Percentiles rank a stretch among this genome's conserved stretches.
Conservation (phyloP, 1,140 invertebrate species). For the Lucilia cuprina region DNA sequence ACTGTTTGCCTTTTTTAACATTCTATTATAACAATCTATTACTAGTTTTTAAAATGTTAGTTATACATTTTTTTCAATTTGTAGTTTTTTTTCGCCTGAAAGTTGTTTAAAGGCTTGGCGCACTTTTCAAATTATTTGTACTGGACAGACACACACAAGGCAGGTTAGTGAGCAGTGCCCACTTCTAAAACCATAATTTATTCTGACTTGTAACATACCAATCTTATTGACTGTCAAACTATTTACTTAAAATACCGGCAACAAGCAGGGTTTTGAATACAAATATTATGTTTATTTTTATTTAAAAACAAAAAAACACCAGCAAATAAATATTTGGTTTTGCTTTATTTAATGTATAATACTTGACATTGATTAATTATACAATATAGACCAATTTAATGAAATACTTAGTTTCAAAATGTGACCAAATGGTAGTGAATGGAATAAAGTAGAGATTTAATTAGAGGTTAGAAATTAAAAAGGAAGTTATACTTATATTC, state of each 20-base stretch:
- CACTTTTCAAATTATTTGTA: background rate
- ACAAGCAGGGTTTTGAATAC: background rate
- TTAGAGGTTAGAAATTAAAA: too few relatives aligned
- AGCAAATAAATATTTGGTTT: too few relatives aligned
- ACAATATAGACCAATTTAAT: background rate
- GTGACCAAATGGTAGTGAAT: too few relatives aligned
- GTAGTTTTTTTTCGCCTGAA: background rate
- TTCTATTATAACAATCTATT: background rate
- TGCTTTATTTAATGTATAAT: too few relatives aligned
- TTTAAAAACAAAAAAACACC: too few relatives aligned
- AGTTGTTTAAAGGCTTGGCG: background rate
- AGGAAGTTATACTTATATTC: too few relatives aligned
- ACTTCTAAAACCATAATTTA: background rate
- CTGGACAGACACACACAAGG: background rate
- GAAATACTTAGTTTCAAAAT: background rate
- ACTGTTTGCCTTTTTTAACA: background rate
- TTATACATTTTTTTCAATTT: background rate
- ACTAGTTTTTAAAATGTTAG: background rate
- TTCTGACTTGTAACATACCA: background rate
- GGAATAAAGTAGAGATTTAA: too few relatives aligned
- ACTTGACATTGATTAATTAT: too few relatives aligned
- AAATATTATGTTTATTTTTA: background rate
- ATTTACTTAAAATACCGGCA: background rate
- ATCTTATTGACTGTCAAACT: background rate
- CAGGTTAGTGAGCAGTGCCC: background rate